phyloP scores from a whole-genome alignment of 2,113 vertebrate species.

The Siniperca chuatsi region DNA sequence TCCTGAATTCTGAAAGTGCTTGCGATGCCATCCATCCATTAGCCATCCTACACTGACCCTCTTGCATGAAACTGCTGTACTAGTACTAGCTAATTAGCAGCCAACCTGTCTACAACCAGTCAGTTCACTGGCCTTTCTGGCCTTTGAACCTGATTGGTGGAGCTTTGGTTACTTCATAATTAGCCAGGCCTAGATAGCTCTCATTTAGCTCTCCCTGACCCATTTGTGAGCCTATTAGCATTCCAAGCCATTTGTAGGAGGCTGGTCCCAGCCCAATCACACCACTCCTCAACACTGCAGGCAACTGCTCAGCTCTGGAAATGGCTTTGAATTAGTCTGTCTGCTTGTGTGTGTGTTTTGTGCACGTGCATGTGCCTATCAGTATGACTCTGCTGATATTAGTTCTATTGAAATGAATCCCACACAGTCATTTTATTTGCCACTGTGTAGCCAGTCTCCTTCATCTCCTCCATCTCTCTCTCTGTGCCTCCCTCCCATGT shows the following conservation, averaged over 20 bases:
- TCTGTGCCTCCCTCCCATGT: slow-evolving; percentile 8
- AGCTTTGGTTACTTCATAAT: slow-evolving; percentile 54
- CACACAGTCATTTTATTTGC: slow-evolving; percentile 49
- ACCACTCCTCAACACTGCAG: slow-evolving; percentile 65
- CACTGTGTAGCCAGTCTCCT: slow-evolving; percentile 35
- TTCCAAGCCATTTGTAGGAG: slow-evolving; percentile 69
- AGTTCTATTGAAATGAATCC: slow-evolving; percentile 57
- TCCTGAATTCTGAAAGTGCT: slow-evolving; percentile 1
- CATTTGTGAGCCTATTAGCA: slow-evolving; percentile 72
- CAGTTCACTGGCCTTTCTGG: slow-evolving; percentile 43
- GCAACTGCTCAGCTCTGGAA: slow-evolving; percentile 70
- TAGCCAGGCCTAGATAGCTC: slow-evolving; percentile 65
- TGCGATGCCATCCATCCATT: slow-evolving; percentile 27
- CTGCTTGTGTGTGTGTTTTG: slow-evolving; percentile 9
- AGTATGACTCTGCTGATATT: slow-evolving; percentile 37
- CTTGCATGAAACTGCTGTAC: slow-evolving; percentile 48
- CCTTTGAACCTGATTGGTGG: slow-evolving; percentile 46
- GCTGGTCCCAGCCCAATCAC: slow-evolving; percentile 62
- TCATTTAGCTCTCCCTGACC: slow-evolving; percentile 77
- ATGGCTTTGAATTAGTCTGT: slow-evolving; percentile 50
- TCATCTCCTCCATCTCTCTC: slow-evolving; percentile 1
- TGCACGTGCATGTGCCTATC: slow-evolving; percentile 5
- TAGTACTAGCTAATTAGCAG: slow-evolving; percentile 63
- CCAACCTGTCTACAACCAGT: slow-evolving; percentile 45
- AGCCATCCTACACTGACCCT: slow-evolving; percentile 43